Evolutionary conservation across 2,888 invertebrate species (phyloP).

Genomic region (Thecocarcelia acutangulata): DNA sequence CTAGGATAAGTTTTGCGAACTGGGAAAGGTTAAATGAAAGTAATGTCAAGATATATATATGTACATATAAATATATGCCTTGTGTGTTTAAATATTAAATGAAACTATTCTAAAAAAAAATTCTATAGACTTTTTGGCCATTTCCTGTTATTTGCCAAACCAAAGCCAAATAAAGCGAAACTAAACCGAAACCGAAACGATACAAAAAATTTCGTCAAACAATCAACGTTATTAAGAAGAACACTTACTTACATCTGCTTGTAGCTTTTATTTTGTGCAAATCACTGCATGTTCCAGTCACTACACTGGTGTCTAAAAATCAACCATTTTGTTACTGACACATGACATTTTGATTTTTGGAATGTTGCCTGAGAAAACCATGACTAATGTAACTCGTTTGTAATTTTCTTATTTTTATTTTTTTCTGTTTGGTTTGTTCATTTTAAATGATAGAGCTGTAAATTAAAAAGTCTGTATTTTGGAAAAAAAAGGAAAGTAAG

Average conservation of each 20-base stretch:
- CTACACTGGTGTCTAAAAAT: constrained; percentile 29
- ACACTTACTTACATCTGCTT: neutral
- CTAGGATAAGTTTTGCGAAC: no score
- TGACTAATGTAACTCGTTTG: constrained; percentile 40
- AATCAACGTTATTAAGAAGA: neutral
- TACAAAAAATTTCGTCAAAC: constrained; percentile 27
- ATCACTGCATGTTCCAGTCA: constrained; percentile 45
- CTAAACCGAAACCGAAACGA: constrained; percentile 27
- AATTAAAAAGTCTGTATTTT: constrained; percentile 9
- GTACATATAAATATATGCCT: no score
- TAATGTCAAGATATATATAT: neutral
- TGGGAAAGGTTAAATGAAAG: no score
- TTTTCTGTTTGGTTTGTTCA: neutral
- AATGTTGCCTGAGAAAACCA: constrained; percentile 43
- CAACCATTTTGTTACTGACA: constrained; percentile 60
- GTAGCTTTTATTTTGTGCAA: constrained; percentile 9
- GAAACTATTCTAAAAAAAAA: constrained; percentile 17
- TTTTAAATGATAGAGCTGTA: constrained; percentile 37
- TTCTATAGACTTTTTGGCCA: constrained; percentile 29
- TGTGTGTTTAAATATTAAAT: constrained; percentile 17
- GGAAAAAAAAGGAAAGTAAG: no score
- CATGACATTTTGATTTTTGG: constrained; percentile 66
- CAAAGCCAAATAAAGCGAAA: constrained; percentile 47
- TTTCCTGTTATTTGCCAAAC: constrained; percentile 63
- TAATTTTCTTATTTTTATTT: neutral